Evolutionary conservation across 2,113 vertebrate genomes (phyloP).

Genomic region (Epinephelus moara): DNA sequence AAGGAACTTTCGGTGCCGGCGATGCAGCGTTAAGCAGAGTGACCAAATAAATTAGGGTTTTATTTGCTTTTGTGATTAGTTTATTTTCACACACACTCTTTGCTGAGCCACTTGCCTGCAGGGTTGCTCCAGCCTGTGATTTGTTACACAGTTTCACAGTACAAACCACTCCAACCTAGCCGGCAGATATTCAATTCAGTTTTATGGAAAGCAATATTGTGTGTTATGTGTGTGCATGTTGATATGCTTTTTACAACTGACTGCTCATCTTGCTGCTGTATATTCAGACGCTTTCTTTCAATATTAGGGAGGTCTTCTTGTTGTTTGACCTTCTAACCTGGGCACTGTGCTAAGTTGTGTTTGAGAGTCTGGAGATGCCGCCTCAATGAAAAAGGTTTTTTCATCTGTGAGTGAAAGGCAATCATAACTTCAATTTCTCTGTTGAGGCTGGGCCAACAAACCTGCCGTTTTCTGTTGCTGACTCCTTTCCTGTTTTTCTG

Average conservation of each 20-base stretch:
- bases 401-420: conserved; percentile 38
- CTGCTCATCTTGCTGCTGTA: neutral
- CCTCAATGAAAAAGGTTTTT: conserved; percentile 28
- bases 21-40: neutral
- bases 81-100: neutral
- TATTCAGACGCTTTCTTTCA: conserved; percentile 6
- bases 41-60: neutral
- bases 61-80: conserved; percentile 12
- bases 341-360: neutral
- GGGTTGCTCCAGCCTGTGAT: neutral
- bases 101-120: neutral
- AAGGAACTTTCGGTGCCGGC: neutral
- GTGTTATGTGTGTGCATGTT: neutral
- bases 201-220: neutral
- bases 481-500: conserved; percentile 8
- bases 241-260: neutral
- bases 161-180: neutral
- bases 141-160: neutral
- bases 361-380: neutral
- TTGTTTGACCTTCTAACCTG: conserved; percentile 15
- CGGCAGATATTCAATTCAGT: neutral
- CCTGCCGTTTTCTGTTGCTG: neutral
- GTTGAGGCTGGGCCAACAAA: neutral
- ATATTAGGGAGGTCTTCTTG: neutral
- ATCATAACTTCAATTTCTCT: conserved; percentile 39